phyloP scores from a whole-genome alignment of 2,797 vertebrate genomes.

The Melanotaenia trifasciata region DNA sequence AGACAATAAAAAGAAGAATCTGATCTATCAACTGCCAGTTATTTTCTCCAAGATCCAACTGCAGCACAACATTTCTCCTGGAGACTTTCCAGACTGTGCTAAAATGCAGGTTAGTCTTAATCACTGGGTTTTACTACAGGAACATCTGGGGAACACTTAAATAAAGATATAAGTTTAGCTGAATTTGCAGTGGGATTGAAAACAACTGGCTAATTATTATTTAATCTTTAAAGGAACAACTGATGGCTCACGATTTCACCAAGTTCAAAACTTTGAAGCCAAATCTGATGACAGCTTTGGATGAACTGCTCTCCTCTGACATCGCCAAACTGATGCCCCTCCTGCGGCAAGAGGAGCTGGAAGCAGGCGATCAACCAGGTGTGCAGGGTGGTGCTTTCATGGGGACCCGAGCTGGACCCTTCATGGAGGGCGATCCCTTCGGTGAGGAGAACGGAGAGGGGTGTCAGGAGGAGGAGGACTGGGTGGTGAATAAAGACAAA shows the following conservation, averaged over 20 bases:
- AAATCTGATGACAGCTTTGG: constrained; percentile 87
- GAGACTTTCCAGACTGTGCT: constrained; percentile 92
- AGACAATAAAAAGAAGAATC: constrained; percentile 93
- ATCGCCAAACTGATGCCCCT: constrained; percentile 94
- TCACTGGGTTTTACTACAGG: too few relatives aligned
- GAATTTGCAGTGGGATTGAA: background rate
- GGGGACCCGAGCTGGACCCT: constrained; percentile 89
- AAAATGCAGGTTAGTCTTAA: constrained; percentile 91
- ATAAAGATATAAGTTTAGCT: too few relatives aligned
- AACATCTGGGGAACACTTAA: too few relatives aligned
- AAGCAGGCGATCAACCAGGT: constrained; percentile 81
- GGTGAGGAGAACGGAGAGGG: constrained; percentile 79
- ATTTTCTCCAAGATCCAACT: constrained; percentile 94
- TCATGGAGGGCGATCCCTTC: constrained; percentile 87
- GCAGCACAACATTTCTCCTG: constrained; percentile 92
- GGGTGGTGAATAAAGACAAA: constrained; percentile 96
- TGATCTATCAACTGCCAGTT: constrained; percentile 90
- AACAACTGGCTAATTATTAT: background rate
- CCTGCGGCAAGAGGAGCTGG: constrained; percentile 91
- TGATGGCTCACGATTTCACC: constrained; percentile 91
- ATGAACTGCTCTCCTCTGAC: constrained; percentile 88
- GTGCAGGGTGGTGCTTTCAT: constrained; percentile 94
- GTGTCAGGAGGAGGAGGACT: constrained; percentile 82
- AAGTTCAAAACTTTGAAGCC: constrained; percentile 93
- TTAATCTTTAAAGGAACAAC: constrained; percentile 85